These are phyloP conservation scores for Murina feae DNA, from an alignment of 2,113 vertebrate species.

Conservation along the genomic window DNA sequence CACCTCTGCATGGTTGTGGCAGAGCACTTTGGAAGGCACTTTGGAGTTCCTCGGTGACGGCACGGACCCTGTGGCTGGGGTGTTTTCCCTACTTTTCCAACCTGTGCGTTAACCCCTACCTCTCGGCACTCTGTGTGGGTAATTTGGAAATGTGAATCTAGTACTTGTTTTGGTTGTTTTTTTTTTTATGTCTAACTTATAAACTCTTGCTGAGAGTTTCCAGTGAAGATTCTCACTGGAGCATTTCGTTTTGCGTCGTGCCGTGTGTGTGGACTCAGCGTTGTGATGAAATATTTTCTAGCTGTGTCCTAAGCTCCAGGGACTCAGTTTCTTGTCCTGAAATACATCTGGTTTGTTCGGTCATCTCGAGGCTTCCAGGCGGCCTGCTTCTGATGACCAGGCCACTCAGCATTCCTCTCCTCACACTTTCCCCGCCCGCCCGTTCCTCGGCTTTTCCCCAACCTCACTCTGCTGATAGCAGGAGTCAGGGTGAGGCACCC, in stretches of 20 bases:
- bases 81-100: not conserved
- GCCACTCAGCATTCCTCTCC: not conserved
- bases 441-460: not conserved
- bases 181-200: slow-evolving; percentile 79
- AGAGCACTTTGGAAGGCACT: not conserved
- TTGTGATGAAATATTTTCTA: slow-evolving; percentile 28
- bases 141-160: slow-evolving; percentile 77
- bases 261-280: not conserved
- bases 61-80: not conserved
- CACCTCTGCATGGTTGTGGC: not conserved
- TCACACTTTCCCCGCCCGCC: not conserved
- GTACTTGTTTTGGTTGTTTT: slow-evolving; percentile 47
- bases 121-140: slow-evolving; percentile 65
- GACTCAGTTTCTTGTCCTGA: slow-evolving; percentile 1
- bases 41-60: slow-evolving; percentile 19
- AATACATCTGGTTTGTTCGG: not conserved
- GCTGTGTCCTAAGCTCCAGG: slow-evolving; percentile 30
- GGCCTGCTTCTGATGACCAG: slow-evolving; percentile 32
- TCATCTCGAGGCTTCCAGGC: not conserved
- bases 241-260: slow-evolving; percentile 54
- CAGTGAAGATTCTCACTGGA: slow-evolving; percentile 50
- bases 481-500: not conserved
- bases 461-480: no score
- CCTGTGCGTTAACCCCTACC: slow-evolving; percentile 26
- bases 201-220: slow-evolving; percentile 56